These are phyloP conservation scores for Chorisops tibialis DNA, from an alignment of 2,888 invertebrate genomes.

Conservation along the genomic window DNA sequence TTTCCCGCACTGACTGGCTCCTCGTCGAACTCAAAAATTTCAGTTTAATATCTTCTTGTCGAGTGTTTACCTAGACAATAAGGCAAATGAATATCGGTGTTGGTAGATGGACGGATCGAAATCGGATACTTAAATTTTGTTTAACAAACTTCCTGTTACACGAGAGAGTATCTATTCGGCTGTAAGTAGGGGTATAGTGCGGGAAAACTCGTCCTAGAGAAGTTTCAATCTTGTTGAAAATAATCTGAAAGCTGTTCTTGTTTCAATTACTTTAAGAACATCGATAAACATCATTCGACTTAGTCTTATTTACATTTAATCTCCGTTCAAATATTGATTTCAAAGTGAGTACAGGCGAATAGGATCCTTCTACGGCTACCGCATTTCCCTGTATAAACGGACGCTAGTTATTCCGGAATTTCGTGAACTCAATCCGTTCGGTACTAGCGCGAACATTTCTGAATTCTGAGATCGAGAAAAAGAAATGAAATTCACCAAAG, in stretches of 20 bases:
- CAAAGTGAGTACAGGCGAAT: neutral
- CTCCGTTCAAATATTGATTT: slow-evolving; percentile 31
- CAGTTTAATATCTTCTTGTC: neutral
- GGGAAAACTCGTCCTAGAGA: neutral
- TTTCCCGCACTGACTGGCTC: no score
- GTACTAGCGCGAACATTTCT: no score
- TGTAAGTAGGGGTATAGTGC: neutral
- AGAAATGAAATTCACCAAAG: slow-evolving; percentile 3
- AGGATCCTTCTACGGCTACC: no score
- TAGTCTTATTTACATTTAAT: slow-evolving; percentile 30
- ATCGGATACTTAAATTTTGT: slow-evolving; percentile 1
- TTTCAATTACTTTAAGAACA: slow-evolving; percentile 27
- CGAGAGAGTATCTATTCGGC: neutral
- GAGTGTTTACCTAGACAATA: neutral
- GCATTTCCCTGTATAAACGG: no score
- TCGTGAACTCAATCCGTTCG: no score
- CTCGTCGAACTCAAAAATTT: no score
- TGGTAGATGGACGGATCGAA: slow-evolving; percentile 4
- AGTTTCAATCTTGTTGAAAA: slow-evolving; percentile 7
- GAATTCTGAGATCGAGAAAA: neutral
- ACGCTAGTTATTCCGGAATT: no score
- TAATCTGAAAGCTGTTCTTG: slow-evolving; percentile 18
- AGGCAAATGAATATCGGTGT: neutral
- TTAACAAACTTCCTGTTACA: slow-evolving; percentile 2
- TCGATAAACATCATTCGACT: slow-evolving; percentile 29